Base-by-base conservation (phyloP, 2,888 invertebrate species). In the Rotaria macrura region DNA sequence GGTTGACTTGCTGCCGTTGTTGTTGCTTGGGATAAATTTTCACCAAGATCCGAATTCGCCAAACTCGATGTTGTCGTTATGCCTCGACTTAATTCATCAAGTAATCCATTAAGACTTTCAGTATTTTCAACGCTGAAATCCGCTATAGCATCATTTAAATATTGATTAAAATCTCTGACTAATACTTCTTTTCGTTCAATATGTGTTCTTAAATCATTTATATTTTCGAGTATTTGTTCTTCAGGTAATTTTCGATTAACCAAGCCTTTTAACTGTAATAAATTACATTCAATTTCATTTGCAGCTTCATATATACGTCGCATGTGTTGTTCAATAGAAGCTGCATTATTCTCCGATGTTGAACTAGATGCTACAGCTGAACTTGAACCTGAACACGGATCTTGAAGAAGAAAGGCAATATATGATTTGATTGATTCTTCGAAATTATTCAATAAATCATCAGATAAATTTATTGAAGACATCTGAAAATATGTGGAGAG, bases 131-230 rank as follows among this genome's bases (percentile, higher is more conserved):
- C 79, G 43, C 79, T 79, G n/a, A 79, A 79, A 79, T 79, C 79
- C 5, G 43, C 79, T 12, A 79, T 79, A 14, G 79, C 40, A 43
- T 79, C 79, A 43, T 79, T 79, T 79, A 79, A 43, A 43, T 79
- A 43, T 79, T 79, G 79, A n/a, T 79, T 40, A n/a, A 79, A 79
- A 12, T 79, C 79, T 43, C 43, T 23, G 43, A 79, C 25, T 79
- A 79, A 79, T 79, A 43, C 10, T 43, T 79, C 79, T 79, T 79
- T 79, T 79, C 79, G 79, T 79, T 79, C 79, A 79, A 79, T 79
- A n/a, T 40, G 25, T 43, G 40, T 43, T 79, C 43, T 9, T 79
- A 79, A 79, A 43, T 79, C 79, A n/a, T 23, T 79, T 25, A 79
- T 79, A 43, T 40, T 79, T 79, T 79, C 79, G 10, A 79, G 25